Conservation (phyloP, 2,113 vertebrate genomes). For the Callipepla squamata region DNA sequence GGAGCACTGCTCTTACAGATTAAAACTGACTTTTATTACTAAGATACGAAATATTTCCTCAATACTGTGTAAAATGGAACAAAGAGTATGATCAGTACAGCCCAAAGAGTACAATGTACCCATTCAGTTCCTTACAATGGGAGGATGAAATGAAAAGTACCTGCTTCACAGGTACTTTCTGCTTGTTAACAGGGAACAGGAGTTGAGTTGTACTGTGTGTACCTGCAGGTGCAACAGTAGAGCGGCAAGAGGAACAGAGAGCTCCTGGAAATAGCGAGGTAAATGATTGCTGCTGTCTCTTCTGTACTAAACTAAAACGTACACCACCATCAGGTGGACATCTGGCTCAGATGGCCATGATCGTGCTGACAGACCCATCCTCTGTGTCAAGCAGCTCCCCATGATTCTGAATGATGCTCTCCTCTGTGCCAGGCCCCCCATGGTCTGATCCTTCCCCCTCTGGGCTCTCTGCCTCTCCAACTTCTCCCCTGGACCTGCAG, state of each 20-base stretch:
- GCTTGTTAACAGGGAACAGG: neutral
- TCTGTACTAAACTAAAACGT: neutral
- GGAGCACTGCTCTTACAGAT: neutral
- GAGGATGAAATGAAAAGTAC: neutral
- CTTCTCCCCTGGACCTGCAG: neutral
- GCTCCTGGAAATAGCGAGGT: neutral
- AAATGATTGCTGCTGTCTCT: neutral
- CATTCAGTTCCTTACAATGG: neutral
- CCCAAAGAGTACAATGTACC: neutral
- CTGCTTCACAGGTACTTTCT: neutral
- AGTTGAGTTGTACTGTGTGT: neutral
- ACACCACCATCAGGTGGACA: neutral
- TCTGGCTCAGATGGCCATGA: accelerated
- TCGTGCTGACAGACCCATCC: neutral
- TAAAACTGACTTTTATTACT: neutral
- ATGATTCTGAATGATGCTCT: neutral
- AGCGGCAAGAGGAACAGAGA: neutral
- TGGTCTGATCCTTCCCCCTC: neutral
- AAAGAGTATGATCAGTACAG: neutral
- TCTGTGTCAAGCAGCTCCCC: neutral
- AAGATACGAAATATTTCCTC: neutral
- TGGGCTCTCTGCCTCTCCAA: neutral
- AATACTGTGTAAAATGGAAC: neutral
- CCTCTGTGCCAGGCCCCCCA: accelerated
- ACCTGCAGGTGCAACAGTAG: neutral